phyloP scores from a whole-genome alignment of 1,140 invertebrate genomes.

The Odontomachus brunneus region DNA sequence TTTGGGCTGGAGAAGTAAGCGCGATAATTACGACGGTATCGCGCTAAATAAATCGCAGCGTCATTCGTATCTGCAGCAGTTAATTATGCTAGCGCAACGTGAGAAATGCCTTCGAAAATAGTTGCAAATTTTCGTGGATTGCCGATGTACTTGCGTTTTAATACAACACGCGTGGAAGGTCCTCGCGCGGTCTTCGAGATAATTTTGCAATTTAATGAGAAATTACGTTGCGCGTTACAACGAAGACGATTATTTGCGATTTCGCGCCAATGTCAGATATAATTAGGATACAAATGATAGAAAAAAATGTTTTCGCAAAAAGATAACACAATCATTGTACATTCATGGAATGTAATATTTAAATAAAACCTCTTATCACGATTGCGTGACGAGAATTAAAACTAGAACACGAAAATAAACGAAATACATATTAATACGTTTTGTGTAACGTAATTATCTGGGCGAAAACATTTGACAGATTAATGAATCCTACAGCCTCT shows the following conservation, averaged over 20 bases:
- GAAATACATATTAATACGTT: constrained; percentile 45
- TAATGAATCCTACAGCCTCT: constrained; percentile 12
- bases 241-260: constrained; percentile 46
- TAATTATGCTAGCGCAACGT: constrained; percentile 69
- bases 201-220: constrained; percentile 58
- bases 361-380: background rate
- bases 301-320: constrained; percentile 38
- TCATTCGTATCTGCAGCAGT: constrained; percentile 70
- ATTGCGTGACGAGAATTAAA: constrained; percentile 41
- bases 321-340: constrained; percentile 20
- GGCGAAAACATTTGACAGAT: constrained; percentile 14
- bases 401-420: constrained; percentile 19
- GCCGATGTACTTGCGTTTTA: background rate
- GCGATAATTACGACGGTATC: constrained; percentile 75
- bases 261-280: constrained; percentile 43
- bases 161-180: constrained; percentile 18
- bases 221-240: constrained; percentile 25
- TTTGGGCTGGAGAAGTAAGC: constrained; percentile 68
- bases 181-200: constrained; percentile 13
- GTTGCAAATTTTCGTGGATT: constrained; percentile 26
- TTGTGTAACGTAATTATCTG: constrained; percentile 22
- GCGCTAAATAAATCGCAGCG: constrained; percentile 73
- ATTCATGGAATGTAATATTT: constrained; percentile 20
- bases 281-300: constrained; percentile 56
- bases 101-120: constrained; percentile 72